These are phyloP conservation scores for Acanthaster planci DNA, from an alignment of 35 echinoderm and acorn worm genomes.

Conservation along the genomic window DNA sequence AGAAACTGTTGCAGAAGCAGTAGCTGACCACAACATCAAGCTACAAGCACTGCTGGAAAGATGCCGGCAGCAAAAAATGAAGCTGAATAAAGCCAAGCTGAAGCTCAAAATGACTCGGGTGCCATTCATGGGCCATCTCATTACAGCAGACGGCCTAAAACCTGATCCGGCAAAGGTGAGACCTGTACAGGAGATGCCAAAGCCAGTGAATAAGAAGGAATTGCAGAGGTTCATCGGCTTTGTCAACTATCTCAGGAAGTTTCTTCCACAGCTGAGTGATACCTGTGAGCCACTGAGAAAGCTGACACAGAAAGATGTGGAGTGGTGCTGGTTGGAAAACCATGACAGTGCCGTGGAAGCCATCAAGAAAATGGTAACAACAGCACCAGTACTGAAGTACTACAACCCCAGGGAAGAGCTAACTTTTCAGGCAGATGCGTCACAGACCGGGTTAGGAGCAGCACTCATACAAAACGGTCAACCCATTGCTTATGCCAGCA, in stretches of 20 bases:
- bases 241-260: constrained; percentile 73
- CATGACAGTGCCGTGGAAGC: constrained; percentile 32
- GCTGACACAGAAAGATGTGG: constrained; percentile 43
- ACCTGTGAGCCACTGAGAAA: constrained; percentile 43
- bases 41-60: constrained; percentile 48
- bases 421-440: constrained; percentile 42
- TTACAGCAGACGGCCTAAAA: constrained; percentile 50
- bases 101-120: constrained; percentile 52
- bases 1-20: constrained; percentile 53
- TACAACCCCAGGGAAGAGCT: constrained; percentile 34
- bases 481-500: constrained; percentile 58
- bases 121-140: constrained; percentile 69
- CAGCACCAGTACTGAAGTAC: constrained; percentile 54
- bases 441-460: constrained; percentile 50
- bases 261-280: constrained; percentile 48
- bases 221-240: constrained; percentile 64
- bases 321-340: constrained; percentile 38
- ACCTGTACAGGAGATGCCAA: constrained; percentile 50
- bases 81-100: constrained; percentile 61
- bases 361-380: constrained; percentile 41
- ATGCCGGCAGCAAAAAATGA: constrained; percentile 58
- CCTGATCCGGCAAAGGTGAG: constrained; percentile 66
- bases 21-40: constrained; percentile 41
- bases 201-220: constrained; percentile 39
- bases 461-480: constrained; percentile 52